Base-by-base conservation (phyloP, 1,140 invertebrate species). In the Magallana ariakensis region DNA sequence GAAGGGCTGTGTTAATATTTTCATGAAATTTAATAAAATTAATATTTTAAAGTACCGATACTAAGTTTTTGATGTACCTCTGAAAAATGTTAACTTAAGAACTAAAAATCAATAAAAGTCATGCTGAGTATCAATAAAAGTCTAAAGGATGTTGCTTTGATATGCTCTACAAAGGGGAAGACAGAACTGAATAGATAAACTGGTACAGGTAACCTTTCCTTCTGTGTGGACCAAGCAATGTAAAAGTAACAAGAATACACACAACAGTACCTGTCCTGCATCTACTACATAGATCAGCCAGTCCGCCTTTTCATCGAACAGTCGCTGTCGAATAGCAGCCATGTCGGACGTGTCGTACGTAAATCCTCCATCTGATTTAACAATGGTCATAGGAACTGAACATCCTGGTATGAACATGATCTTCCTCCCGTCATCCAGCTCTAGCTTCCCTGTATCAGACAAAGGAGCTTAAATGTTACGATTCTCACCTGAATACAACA, bases 291-390 rank as follows among this genome's bases (percentile, higher is more conserved):
- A 99, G 91, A 99, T 97, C 0, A 99, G 92, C 96, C 98, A 98
- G 90, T 98, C 97, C 1, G 95, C 97, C 87, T 97, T 97, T 94
- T 99, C 98, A 92, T 98, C 98, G 85, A 97, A 94, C 8, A 99
- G 94, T 80, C 99, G 96, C 81, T 99, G 97, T 90, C 96, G 97
- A 3, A 99, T 96, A 10, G 97, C 96, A 5, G 99, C 98, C 96
- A 99, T 95, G 95, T 99, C 99, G 9, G 98, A 99, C 0, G 99
- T 99, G 94, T 99, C 99, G 95, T 99, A 99, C 0, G 99, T 99
- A 93, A 97, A 99, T 54, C 99, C 99, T 82, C 99, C 99, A 95
- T 99, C 99, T 5, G 98, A 98, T 95, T 99, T 99, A 0, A 99
- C 96, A 19, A 99, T 96, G 0, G 98, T 99, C 19, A 99, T 94